These are phyloP conservation scores for Diorhabda elongata DNA, from an alignment of 1,140 invertebrate genomes.

Conservation along the genomic window DNA sequence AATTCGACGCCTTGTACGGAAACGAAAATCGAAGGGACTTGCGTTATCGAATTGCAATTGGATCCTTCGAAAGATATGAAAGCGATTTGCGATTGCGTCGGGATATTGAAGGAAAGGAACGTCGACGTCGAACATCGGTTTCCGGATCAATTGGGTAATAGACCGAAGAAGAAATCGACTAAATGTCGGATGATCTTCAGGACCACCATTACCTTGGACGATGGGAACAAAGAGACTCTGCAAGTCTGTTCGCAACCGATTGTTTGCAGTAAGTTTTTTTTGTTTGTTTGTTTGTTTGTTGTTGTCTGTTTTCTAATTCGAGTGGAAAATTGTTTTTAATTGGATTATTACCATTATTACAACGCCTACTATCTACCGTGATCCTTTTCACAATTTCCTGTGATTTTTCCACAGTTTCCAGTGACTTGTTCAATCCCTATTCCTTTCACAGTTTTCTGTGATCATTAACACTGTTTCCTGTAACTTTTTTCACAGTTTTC, in stretches of 20 bases:
- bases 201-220: constrained; percentile 68
- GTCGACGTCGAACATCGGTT: constrained; percentile 93
- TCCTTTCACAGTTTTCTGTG: no score
- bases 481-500: no score
- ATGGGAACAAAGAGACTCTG: constrained; percentile 76
- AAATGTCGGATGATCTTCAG: constrained; percentile 93
- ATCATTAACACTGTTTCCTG: no score
- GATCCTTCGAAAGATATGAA: constrained; percentile 87
- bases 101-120: constrained; percentile 88
- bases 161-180: constrained; percentile 91
- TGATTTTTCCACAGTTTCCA: no score
- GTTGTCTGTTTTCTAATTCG: no score
- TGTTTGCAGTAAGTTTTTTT: constrained; percentile 79
- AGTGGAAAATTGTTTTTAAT: no score
- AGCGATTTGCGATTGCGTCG: constrained; percentile 82
- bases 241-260: constrained; percentile 91
- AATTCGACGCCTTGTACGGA: constrained; percentile 91
- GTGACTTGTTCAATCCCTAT: no score
- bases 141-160: constrained; percentile 65
- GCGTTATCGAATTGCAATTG: constrained; percentile 88
- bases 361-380: no score
- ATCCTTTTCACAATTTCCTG: no score
- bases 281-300: background rate
- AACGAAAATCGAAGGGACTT: constrained; percentile 85
- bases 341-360: no score